Evolutionary conservation across 2,888 invertebrate species (phyloP).

Genomic region (Galeruca laticollis): DNA sequence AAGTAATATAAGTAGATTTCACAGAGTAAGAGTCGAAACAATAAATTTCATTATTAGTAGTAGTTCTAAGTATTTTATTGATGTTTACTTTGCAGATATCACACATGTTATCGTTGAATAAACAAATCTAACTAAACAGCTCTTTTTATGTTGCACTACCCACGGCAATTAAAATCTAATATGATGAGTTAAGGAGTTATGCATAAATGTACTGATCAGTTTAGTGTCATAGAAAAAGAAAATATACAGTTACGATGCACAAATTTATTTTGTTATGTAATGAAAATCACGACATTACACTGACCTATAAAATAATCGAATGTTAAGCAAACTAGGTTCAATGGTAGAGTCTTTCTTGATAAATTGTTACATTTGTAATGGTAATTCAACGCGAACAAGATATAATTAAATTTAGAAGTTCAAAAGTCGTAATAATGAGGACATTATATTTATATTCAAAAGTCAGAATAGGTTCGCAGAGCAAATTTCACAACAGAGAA

Average conservation of each 20-base stretch:
- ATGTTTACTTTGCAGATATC: too few species aligned
- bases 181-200: background rate
- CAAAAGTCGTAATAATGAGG: background rate
- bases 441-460: too few species aligned
- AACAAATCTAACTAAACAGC: too few species aligned
- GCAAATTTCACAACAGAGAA: too few species aligned
- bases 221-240: background rate
- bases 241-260: background rate
- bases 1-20: too few species aligned
- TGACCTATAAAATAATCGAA: conserved; percentile 8
- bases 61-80: too few species aligned
- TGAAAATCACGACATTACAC: conserved; percentile 7
- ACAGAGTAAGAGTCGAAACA: too few species aligned
- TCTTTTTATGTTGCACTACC: too few species aligned
- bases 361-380: background rate
- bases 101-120: too few species aligned
- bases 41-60: too few species aligned
- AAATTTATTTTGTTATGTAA: background rate
- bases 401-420: background rate
- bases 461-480: too few species aligned
- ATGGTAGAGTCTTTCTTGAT: background rate
- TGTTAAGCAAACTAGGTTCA: background rate
- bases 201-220: background rate
- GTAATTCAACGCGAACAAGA: background rate
- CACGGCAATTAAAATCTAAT: too few species aligned